Percentiles rank a stretch among this genome's conserved stretches.
Conservation (phyloP, 2,113 vertebrate species). For the Myiopsitta monachus region DNA sequence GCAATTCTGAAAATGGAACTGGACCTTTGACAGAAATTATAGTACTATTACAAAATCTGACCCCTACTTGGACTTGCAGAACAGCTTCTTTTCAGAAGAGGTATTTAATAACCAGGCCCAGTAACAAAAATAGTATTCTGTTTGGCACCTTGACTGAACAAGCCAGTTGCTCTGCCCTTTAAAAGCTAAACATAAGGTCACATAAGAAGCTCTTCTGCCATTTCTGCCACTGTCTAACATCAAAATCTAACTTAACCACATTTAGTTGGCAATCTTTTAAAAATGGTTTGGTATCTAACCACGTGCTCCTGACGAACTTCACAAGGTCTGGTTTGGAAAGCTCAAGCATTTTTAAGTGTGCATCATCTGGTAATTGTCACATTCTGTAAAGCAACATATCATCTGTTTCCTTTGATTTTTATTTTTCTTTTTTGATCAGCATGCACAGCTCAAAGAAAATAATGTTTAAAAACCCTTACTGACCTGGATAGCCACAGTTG, state of each 20-base stretch:
- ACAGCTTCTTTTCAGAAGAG: neutral
- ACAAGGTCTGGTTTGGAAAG: neutral
- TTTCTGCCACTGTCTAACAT: neutral
- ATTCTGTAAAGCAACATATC: neutral
- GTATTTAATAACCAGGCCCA: neutral
- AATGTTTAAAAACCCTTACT: neutral
- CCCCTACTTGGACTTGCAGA: neutral
- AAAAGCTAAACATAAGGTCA: neutral
- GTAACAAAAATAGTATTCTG: neutral
- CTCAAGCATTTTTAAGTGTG: neutral
- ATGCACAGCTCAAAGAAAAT: neutral
- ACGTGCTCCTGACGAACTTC: neutral
- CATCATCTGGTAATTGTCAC: neutral
- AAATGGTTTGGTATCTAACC: neutral
- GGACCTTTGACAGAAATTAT: neutral
- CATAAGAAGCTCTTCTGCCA: neutral
- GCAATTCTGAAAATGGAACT: neutral
- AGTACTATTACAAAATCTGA: neutral
- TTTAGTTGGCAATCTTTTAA: neutral
- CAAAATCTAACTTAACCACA: neutral
- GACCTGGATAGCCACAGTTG: neutral
- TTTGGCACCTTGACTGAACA: slow-evolving; percentile 9
- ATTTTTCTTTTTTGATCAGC: neutral
- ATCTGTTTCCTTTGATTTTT: neutral
- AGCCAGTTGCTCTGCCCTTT: slow-evolving; percentile 37